Evolutionary conservation across 1,140 invertebrate genomes (phyloP).

Genomic region (Gryon sp.): DNA sequence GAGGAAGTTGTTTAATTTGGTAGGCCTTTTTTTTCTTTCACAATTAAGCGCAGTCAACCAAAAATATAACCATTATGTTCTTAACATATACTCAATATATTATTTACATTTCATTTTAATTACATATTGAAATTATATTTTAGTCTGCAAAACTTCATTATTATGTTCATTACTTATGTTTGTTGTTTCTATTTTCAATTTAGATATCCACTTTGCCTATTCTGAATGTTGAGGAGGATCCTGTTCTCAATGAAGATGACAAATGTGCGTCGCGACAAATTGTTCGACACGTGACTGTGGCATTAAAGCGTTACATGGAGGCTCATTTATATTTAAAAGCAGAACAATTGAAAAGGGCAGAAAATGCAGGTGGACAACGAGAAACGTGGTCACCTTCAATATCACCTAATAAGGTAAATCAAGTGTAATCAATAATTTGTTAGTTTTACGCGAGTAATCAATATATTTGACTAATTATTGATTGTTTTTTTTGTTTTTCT

Average conservation of each 20-base stretch:
- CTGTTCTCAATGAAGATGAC: conserved; percentile 91
- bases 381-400: conserved; percentile 76
- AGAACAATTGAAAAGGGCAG: conserved; percentile 86
- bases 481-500: background rate
- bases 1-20: conserved; percentile 95
- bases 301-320: conserved; percentile 95
- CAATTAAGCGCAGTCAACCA: too few species aligned
- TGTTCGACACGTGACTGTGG: conserved; percentile 94
- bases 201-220: conserved; percentile 92
- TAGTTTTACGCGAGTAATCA: too few species aligned
- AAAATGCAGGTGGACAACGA: conserved; percentile 76
- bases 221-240: conserved; percentile 85
- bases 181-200: conserved; percentile 31
- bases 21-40: conserved; percentile 77
- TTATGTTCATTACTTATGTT: background rate
- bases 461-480: conserved; percentile 4
- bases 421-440: too few species aligned
- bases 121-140: background rate
- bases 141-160: too few species aligned
- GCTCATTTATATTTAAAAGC: conserved; percentile 92
- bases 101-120: conserved; percentile 3
- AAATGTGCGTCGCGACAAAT: conserved; percentile 96
- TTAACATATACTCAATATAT: too few species aligned
- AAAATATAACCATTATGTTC: too few species aligned
- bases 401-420: conserved; percentile 83